Evolutionary conservation across 2,888 invertebrate genomes (phyloP).

Genomic region (Schizotus pectinicornis): DNA sequence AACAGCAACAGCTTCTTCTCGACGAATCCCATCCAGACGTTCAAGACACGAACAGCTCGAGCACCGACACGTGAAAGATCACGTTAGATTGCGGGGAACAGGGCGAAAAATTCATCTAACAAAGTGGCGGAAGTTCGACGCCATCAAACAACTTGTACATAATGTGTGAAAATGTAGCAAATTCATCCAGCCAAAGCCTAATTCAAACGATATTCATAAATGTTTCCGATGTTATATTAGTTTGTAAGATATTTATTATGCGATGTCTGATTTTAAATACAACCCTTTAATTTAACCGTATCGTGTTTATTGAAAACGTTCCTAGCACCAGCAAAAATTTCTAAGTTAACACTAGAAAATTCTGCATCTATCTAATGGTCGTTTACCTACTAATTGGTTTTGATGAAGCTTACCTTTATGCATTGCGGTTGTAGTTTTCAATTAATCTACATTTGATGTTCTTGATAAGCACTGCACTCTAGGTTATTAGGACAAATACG

Average conservation of each 20-base stretch:
- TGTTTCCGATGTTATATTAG: constrained; percentile 23
- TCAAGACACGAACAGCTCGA: constrained; percentile 59
- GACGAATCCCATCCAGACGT: constrained; percentile 60
- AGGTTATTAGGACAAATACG: too few relatives aligned
- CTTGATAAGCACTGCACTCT: too few relatives aligned
- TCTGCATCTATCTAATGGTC: too few relatives aligned
- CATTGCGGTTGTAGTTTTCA: too few relatives aligned
- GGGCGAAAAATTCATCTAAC: constrained; percentile 6
- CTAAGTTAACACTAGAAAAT: too few relatives aligned
- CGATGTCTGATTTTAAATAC: constrained; percentile 27
- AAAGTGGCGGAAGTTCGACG: constrained; percentile 2
- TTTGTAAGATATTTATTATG: constrained; percentile 20
- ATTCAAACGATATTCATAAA: constrained; percentile 7
- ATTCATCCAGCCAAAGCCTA: constrained; percentile 2
- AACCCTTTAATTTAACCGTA: neutral
- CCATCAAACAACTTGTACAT: constrained; percentile 5
- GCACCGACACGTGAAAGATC: constrained; percentile 51
- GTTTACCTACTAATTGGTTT: too few relatives aligned
- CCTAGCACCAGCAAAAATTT: neutral
- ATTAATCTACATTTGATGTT: too few relatives aligned
- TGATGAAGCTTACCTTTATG: too few relatives aligned
- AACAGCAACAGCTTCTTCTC: constrained; percentile 59
- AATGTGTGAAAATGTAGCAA: constrained; percentile 19
- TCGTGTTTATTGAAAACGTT: neutral
- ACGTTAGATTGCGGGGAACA: neutral